A percentile compares a stretch with the other conserved stretches of the same genome.
Conservation (phyloP, 2,888 invertebrate genomes). For the Drosophila melanosoma region DNA sequence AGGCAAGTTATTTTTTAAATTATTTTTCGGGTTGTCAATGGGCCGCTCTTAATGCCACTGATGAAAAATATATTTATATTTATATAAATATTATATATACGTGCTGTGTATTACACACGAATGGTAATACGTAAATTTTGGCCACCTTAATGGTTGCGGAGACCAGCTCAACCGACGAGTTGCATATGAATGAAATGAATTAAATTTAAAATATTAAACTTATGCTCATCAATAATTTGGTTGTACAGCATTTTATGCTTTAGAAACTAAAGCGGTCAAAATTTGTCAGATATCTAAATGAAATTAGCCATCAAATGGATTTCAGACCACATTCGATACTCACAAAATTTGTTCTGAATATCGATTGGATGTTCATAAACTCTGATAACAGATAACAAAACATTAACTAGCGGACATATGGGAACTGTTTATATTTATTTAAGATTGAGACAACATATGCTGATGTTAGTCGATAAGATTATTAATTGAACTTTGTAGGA, state of each 20-base stretch:
- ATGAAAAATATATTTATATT: conserved; percentile 13
- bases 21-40: conserved; percentile 42
- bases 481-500: not conserved
- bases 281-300: not conserved
- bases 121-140: conserved; percentile 30
- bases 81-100: not conserved
- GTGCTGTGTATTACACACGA: conserved; percentile 1
- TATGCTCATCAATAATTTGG: not conserved
- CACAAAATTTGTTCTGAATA: not conserved
- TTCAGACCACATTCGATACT: not conserved
- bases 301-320: not conserved
- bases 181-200: not conserved
- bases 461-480: not conserved
- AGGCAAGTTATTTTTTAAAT: conserved; percentile 40
- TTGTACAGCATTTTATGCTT: not conserved
- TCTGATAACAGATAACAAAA: not conserved
- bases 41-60: conserved; percentile 34
- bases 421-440: not conserved
- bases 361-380: not conserved
- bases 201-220: not conserved
- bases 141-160: not conserved
- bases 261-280: not conserved
- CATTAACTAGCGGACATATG: not conserved
- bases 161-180: not conserved
- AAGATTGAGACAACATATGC: not conserved